Evolutionary conservation across 2,888 invertebrate genomes (phyloP), one percentile per base, ranked within the genome.

Genomic region (Drosophila peninsularis): DNA sequence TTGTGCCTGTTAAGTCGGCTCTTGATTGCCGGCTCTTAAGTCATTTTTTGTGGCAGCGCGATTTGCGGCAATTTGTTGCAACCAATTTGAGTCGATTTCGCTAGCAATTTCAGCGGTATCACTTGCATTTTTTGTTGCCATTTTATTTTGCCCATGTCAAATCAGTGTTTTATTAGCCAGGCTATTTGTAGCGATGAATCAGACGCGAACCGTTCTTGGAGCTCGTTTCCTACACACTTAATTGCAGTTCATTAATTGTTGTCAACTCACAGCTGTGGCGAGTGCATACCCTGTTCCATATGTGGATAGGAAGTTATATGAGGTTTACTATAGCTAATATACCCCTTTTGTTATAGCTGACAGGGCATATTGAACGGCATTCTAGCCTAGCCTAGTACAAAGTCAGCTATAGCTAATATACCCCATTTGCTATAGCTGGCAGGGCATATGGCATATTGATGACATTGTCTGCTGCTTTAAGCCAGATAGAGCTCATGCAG

Each of bases 11-110:
- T 53, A 17, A 71, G 67, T 67, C 54, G 57, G 17, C 30, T 57
- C 44, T 64, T 64, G 71, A 76, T 71, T 66, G 75, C 68, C 41
- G 55, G 52, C 78, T 65, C 47, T 68, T 53, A 62, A 62, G 27
- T 54, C 44, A 24, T 36, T 47, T 60, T 61, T 41, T 10, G 41
- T 36, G 32, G 17, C 54, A 47, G 39, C 56, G 60, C 19, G 36
- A 49, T 56, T 78, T 45, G 53, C 32, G 27, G 60, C 78, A 73
- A 75, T 75, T 76, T 75, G 75, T 60, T 64, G 69, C 64, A 53
- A 53, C 52, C 62, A 54, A 66, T 66, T 75, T 60, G 24, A 57
- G 62, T 49, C 49, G 60, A 61, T 65, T 56, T 36, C 49, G 56
- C n/a, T n/a, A n/a, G n/a, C 69, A 34, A 58, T 47, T 49, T 42